These are phyloP conservation scores for Blennius ocellaris DNA, from an alignment of 2,113 vertebrate species.

Conservation along the genomic window DNA sequence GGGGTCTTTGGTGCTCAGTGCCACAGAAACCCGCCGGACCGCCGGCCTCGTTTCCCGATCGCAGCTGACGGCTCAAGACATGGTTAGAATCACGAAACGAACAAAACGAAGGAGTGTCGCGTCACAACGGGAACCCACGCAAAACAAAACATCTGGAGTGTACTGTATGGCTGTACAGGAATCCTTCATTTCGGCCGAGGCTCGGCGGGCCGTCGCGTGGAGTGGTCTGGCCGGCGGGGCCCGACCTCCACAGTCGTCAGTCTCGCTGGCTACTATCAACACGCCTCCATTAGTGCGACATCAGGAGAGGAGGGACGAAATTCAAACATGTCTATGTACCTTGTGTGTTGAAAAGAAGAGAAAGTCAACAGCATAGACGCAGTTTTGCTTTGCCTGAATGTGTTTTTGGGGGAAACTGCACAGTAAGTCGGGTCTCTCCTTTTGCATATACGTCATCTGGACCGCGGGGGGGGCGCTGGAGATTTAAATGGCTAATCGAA, in stretches of 20 bases:
- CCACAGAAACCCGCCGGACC: constrained; percentile 37
- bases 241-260: constrained; percentile 46
- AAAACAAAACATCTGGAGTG: constrained; percentile 31
- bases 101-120: constrained; percentile 33
- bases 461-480: constrained; percentile 40
- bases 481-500: constrained; percentile 37
- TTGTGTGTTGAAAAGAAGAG: constrained; percentile 33
- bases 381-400: constrained; percentile 58
- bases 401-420: constrained; percentile 65
- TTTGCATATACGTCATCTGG: constrained; percentile 72
- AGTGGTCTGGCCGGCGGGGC: constrained; percentile 23
- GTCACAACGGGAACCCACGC: constrained; percentile 38
- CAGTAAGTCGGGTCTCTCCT: constrained; percentile 77
- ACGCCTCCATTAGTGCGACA: constrained; percentile 53
- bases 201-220: constrained; percentile 16
- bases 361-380: constrained; percentile 66
- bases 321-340: constrained; percentile 69
- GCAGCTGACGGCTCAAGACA: constrained; percentile 28
- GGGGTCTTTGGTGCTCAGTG: constrained; percentile 74
- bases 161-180: constrained; percentile 63
- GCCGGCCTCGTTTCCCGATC: constrained; percentile 41
- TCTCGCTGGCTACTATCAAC: constrained; percentile 61
- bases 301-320: constrained; percentile 46
- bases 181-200: constrained; percentile 59
- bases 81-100: not conserved